Conservation (phyloP, 2,113 vertebrate species). For the Gnathonemus longibarbis region DNA sequence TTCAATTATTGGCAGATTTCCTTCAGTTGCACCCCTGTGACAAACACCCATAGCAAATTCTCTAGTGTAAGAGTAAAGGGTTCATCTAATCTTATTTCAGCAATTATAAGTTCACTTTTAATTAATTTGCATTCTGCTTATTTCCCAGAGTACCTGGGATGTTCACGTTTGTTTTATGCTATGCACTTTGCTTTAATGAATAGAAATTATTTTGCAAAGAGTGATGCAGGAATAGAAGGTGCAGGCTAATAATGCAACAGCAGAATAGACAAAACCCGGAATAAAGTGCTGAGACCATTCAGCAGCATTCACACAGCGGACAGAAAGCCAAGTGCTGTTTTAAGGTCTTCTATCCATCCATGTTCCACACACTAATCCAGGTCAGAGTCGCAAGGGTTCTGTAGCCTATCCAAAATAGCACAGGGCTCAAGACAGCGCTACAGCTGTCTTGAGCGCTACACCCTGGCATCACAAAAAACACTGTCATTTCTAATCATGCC, state of each 20-base stretch:
- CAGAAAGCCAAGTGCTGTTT: not conserved
- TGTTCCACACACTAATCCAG: not conserved
- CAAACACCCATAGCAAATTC: not conserved
- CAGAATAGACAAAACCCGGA: not conserved
- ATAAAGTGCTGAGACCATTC: not conserved
- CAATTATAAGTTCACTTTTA: slow-evolving; percentile 3
- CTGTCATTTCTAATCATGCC: not conserved
- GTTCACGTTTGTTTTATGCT: not conserved
- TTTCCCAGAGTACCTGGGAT: not conserved
- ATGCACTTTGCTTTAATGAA: not conserved
- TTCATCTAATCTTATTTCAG: slow-evolving; percentile 6
- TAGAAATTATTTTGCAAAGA: not conserved
- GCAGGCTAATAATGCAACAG: not conserved
- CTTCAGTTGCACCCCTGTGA: not conserved
- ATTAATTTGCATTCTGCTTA: not conserved
- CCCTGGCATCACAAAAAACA: not conserved
- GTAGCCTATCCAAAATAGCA: not conserved
- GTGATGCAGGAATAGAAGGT: not conserved
- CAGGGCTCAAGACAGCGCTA: not conserved
- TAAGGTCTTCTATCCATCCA: not conserved
- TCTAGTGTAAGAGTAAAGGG: not conserved
- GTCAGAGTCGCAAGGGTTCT: not conserved
- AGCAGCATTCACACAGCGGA: not conserved
- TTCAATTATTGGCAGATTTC: not conserved
- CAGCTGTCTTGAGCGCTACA: not conserved